Conservation (phyloP, 2,888 invertebrate species). For the Leptinotarsa haldemani region DNA sequence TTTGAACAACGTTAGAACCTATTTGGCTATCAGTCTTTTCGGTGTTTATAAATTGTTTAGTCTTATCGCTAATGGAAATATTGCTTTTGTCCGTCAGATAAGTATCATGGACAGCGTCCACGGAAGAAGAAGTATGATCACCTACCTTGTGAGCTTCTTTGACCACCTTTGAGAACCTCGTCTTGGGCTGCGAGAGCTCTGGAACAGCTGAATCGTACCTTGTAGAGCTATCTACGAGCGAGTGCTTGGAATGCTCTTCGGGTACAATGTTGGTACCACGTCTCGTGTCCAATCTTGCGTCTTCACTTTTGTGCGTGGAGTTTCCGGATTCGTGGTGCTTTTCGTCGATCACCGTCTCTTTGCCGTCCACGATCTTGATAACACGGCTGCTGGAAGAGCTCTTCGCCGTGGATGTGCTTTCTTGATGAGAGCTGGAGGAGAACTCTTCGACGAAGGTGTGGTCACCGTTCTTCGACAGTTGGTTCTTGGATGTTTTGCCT, state of each 20-base stretch:
- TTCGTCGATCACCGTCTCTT: slow-evolving; percentile 72
- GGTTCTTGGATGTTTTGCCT: slow-evolving; percentile 45
- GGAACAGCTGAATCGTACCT: slow-evolving; percentile 71
- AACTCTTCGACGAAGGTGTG: slow-evolving; percentile 54
- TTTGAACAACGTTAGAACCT: slow-evolving; percentile 2
- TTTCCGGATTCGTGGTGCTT: slow-evolving; percentile 69
- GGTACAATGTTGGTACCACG: slow-evolving; percentile 72
- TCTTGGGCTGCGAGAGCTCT: slow-evolving; percentile 63
- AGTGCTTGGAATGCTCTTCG: slow-evolving; percentile 69
- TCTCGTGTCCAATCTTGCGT: slow-evolving; percentile 69
- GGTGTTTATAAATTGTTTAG: slow-evolving; percentile 45
- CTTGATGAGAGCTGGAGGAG: slow-evolving; percentile 66
- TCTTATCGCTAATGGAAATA: slow-evolving; percentile 42
- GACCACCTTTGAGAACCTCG: slow-evolving; percentile 66
- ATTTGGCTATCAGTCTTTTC: slow-evolving; percentile 44
- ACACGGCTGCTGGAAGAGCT: slow-evolving; percentile 75
- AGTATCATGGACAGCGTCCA: slow-evolving; percentile 51
- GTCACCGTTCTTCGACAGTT: slow-evolving; percentile 39
- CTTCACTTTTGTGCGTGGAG: slow-evolving; percentile 57
- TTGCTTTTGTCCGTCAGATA: slow-evolving; percentile 31
- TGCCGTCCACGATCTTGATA: slow-evolving; percentile 75
- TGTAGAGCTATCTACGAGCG: slow-evolving; percentile 69
- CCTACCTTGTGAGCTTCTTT: slow-evolving; percentile 64
- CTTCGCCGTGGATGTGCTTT: slow-evolving; percentile 70
- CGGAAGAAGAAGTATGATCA: slow-evolving; percentile 56